These are phyloP conservation scores for Hirtodrosophila trivittata DNA, from an alignment of 2,888 invertebrate genomes.

Conservation along the genomic window DNA sequence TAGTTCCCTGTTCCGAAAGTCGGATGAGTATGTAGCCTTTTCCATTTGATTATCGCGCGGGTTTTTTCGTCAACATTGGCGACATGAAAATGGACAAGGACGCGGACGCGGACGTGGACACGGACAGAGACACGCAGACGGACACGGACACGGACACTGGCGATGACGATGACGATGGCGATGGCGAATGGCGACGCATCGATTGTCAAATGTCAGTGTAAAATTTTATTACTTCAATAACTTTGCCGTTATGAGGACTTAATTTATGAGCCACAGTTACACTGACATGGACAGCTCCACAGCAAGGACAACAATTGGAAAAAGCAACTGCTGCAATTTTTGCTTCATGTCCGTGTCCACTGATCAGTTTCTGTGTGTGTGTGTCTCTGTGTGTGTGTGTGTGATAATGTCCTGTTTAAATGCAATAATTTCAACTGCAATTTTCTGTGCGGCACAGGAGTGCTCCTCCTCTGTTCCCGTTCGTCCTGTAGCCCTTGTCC, in stretches of 20 bases:
- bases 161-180: slow-evolving; percentile 17
- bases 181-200: slow-evolving; percentile 64
- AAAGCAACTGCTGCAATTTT: slow-evolving; percentile 75
- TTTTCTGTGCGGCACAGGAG: slow-evolving; percentile 45
- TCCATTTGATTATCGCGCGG: slow-evolving; percentile 38
- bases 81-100: slow-evolving; percentile 7
- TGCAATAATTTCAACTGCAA: slow-evolving; percentile 79
- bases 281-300: slow-evolving; percentile 50
- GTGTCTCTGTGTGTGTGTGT: slow-evolving; percentile 34
- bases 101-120: neutral
- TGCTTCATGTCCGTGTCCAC: slow-evolving; percentile 43
- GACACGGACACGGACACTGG: slow-evolving; percentile 3
- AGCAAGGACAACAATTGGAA: slow-evolving; percentile 62
- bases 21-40: neutral
- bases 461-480: slow-evolving; percentile 29
- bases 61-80: slow-evolving; percentile 27
- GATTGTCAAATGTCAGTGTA: slow-evolving; percentile 83
- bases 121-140: slow-evolving; percentile 9
- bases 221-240: slow-evolving; percentile 82
- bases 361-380: slow-evolving; percentile 13
- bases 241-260: slow-evolving; percentile 83
- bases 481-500: slow-evolving; percentile 29
- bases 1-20: neutral
- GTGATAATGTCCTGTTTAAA: slow-evolving; percentile 80
- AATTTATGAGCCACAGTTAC: slow-evolving; percentile 81